Evolutionary conservation across 1,140 invertebrate species (phyloP), one percentile per base, ranked within the genome.

Genomic region (Batillaria attramentaria): DNA sequence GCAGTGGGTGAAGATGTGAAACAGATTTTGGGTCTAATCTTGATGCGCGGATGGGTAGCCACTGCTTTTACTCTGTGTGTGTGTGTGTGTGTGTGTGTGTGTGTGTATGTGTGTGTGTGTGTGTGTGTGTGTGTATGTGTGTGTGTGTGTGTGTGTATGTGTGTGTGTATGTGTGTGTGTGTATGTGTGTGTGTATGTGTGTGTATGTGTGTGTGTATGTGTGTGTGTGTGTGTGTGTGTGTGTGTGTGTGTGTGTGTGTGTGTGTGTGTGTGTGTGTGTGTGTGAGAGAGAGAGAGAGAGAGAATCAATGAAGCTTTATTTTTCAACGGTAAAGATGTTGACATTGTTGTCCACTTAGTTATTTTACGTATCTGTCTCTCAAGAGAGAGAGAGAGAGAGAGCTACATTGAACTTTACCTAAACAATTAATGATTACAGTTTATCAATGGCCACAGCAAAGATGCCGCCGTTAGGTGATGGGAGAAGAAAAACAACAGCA

Each of bases 41-140:
- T n/a, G n/a, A n/a, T n/a, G n/a, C n/a, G n/a, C n/a, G n/a, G n/a
- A n/a, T n/a, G n/a, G n/a, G n/a, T n/a, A n/a, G n/a, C n/a, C n/a
- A n/a, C n/a, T n/a, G n/a, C n/a, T n/a, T n/a, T n/a, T n/a, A n/a
- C n/a, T n/a, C n/a, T 31, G 31, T 66, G 62, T 1, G 62, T n/a
- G n/a, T n/a, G n/a, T n/a, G n/a, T n/a, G n/a, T n/a, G n/a, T 66
- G 62, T 66, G 62, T 66, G 62, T 66, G 62, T 66, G 62, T 66
- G 13, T 66, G 62, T 66, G 62, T 66, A 35, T 66, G 62, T 66
- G 62, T 66, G 62, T 35, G 62, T 66, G 62, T 66, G 62, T 66
- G 62, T 66, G 62, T 66, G 62, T 65, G 62, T 66, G 62, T 28
- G n/a, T 28, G 62, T 66, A 35, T 35, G 62, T 66, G 62, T 35